These are phyloP conservation scores for Procambarus clarkii DNA, from an alignment of 1,140 invertebrate genomes.

Conservation along the genomic window DNA sequence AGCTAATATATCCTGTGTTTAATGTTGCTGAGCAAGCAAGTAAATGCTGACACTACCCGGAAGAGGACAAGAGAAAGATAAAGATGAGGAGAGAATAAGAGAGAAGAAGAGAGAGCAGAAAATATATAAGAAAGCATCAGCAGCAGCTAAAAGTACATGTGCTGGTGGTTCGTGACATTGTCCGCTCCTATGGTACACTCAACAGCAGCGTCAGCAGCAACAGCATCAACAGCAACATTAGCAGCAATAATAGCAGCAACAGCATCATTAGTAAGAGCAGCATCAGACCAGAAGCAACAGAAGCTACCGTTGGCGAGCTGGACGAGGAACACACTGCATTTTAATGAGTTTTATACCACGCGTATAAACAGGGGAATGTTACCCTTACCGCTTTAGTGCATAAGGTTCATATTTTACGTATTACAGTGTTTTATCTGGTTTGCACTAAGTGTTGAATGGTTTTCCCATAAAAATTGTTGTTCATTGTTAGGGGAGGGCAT, in stretches of 20 bases:
- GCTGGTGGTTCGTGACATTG: not conserved
- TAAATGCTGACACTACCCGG: too few species aligned
- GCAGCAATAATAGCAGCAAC: slow-evolving; percentile 6
- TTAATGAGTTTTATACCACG: slow-evolving; percentile 62
- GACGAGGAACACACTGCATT: slow-evolving; percentile 40
- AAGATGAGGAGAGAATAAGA: too few species aligned
- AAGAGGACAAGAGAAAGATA: too few species aligned
- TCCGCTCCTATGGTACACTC: not conserved
- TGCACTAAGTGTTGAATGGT: slow-evolving; percentile 65
- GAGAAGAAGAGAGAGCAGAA: too few species aligned
- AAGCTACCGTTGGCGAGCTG: not conserved
- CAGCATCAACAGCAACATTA: not conserved
- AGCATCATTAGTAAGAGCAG: not conserved
- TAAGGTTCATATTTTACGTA: slow-evolving; percentile 62
- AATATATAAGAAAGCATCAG: not conserved
- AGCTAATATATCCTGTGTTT: not conserved
- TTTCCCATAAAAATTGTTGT: slow-evolving; percentile 38
- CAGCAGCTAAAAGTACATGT: not conserved
- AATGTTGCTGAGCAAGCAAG: not conserved
- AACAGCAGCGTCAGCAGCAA: slow-evolving; percentile 2
- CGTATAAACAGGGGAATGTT: slow-evolving; percentile 61
- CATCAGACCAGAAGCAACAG: not conserved
- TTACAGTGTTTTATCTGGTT: slow-evolving; percentile 61
- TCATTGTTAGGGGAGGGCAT: slow-evolving; percentile 17
- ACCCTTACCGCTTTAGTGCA: slow-evolving; percentile 64